Percentiles rank a stretch among this genome's conserved stretches.
These are phyloP conservation scores for Muscicapa comitata DNA, from an alignment of 2,797 vertebrate species.

Conservation along the genomic window DNA sequence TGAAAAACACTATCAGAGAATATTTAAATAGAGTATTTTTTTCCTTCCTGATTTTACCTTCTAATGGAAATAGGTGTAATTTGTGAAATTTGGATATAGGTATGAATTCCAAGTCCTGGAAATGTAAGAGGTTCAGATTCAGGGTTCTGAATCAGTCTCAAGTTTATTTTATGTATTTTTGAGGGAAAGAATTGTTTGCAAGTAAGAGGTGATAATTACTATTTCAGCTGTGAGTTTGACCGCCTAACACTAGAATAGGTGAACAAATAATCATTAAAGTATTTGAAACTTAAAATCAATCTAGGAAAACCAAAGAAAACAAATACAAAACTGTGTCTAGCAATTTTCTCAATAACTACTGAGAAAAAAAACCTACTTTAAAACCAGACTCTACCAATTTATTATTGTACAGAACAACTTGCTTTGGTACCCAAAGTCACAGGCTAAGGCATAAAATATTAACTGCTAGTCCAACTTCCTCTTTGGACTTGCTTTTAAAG, in stretches of 20 bases:
- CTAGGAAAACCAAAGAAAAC: not conserved
- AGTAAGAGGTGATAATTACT: not conserved
- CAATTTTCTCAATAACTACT: not conserved
- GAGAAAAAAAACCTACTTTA: not conserved
- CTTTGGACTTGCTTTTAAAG: not conserved
- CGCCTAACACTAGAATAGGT: not conserved
- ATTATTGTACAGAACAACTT: not conserved
- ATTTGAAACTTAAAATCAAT: not conserved
- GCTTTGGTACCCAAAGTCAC: not conserved
- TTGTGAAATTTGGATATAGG: not conserved
- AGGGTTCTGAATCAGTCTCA: not conserved
- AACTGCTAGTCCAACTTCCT: not conserved
- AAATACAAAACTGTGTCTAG: not conserved
- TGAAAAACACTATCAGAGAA: not conserved
- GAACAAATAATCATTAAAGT: not conserved
- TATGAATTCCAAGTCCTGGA: not conserved
- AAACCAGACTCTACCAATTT: not conserved
- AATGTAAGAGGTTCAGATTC: not conserved
- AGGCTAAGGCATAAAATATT: not conserved
- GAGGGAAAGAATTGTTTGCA: not conserved
- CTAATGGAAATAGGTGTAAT: not conserved
- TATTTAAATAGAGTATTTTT: not conserved
- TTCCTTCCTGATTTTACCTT: not conserved
- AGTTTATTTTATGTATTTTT: not conserved
- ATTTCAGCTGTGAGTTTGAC: not conserved